Conservation (phyloP, 2,113 vertebrate genomes). For the Tapirus terrestris region DNA sequence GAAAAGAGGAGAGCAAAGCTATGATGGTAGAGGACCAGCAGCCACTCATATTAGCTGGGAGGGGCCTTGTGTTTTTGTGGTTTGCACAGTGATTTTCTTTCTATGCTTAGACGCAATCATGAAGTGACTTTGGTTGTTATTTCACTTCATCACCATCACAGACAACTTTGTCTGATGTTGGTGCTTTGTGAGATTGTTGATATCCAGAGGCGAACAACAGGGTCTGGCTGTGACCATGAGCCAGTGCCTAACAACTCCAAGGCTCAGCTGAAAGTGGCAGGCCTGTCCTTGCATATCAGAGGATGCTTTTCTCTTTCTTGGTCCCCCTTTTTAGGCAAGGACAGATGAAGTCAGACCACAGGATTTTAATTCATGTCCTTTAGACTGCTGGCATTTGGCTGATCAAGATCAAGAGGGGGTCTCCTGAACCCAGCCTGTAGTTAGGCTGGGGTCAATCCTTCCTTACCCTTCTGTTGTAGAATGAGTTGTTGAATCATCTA, state of each 20-base stretch:
- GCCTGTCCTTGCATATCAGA: not conserved
- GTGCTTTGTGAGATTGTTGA: not conserved
- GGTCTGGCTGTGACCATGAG: not conserved
- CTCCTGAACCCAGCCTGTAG: not conserved
- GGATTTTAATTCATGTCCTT: not conserved
- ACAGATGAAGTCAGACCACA: not conserved
- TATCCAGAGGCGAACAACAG: not conserved
- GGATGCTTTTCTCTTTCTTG: not conserved
- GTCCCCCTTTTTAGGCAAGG: not conserved
- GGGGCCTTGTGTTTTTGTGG: not conserved
- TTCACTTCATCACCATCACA: not conserved
- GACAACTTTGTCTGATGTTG: not conserved
- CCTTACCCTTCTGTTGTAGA: not conserved
- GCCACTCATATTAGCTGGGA: not conserved
- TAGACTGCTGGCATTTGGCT: not conserved
- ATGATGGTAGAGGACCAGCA: not conserved
- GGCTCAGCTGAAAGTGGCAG: not conserved
- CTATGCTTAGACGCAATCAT: not conserved
- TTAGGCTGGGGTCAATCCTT: not conserved
- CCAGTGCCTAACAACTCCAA: not conserved
- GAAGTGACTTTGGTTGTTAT: not conserved
- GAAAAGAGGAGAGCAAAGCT: not conserved
- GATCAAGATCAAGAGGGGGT: not conserved
- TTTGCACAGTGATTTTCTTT: not conserved
- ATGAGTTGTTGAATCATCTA: not conserved